Evolutionary conservation across 2,113 vertebrate genomes (phyloP).

Genomic region (Osmerus mordax): DNA sequence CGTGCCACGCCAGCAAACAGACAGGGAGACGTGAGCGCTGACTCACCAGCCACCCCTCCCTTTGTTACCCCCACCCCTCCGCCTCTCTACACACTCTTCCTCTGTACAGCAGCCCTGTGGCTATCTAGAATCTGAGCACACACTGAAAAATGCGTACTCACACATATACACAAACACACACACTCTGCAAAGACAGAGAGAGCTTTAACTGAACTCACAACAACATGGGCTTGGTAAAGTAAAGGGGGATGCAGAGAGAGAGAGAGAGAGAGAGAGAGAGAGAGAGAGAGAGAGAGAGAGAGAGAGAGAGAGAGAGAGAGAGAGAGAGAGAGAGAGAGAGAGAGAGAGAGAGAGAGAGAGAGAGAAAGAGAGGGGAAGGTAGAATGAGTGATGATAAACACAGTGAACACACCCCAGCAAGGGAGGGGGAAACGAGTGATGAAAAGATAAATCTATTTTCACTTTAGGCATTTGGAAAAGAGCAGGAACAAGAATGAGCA

Average conservation of each 20-base stretch:
- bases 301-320: neutral
- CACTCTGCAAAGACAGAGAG: neutral
- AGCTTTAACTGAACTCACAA: neutral
- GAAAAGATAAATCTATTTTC: neutral
- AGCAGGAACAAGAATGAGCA: conserved; percentile 1
- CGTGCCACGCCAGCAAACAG: conserved; percentile 24
- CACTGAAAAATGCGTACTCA: neutral
- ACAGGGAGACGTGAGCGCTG: conserved; percentile 12
- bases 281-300: neutral
- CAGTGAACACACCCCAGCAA: neutral
- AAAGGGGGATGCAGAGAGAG: neutral
- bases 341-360: neutral
- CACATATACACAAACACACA: neutral
- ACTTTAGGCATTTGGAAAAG: conserved; percentile 3
- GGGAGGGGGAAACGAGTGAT: neutral
- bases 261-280: neutral
- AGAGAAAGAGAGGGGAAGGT: neutral
- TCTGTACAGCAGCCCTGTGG: conserved; percentile 6
- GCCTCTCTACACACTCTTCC: neutral
- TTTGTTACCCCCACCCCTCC: neutral
- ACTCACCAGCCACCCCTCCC: neutral
- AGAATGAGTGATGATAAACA: neutral
- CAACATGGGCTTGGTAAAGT: neutral
- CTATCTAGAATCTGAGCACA: conserved; percentile 9
- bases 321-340: neutral